Evolutionary conservation across 2,113 vertebrate genomes (phyloP).

Genomic region (Anas platyrhynchos): DNA sequence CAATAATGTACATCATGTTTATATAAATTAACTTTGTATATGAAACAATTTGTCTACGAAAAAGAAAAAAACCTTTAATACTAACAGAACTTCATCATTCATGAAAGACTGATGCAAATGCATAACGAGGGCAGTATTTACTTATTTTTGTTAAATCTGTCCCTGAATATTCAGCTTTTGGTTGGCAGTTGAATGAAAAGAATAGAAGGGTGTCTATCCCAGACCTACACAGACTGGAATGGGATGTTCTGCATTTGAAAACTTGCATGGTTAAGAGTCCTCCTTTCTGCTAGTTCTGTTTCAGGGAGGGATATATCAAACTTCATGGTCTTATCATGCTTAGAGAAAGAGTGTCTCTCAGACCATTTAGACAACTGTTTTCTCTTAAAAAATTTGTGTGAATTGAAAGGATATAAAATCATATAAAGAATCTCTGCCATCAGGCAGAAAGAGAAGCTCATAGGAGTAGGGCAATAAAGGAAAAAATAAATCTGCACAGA

Average conservation of each 20-base stretch:
- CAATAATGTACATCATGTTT: background rate
- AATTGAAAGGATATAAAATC: background rate
- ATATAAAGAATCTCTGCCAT: background rate
- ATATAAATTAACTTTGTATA: background rate
- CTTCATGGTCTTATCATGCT: background rate
- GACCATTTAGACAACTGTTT: background rate
- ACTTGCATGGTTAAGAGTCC: background rate
- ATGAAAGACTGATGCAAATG: background rate
- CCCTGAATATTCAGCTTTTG: background rate
- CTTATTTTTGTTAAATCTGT: background rate
- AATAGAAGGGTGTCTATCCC: background rate
- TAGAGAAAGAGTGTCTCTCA: background rate
- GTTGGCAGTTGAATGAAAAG: background rate
- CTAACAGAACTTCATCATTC: background rate
- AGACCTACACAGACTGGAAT: background rate
- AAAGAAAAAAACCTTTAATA: background rate
- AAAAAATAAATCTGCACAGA: background rate
- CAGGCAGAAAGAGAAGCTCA: background rate
- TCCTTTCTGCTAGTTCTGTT: background rate
- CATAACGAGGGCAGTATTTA: background rate
- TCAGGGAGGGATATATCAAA: background rate
- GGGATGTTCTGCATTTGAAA: background rate
- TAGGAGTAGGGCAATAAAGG: background rate
- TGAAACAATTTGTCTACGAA: background rate
- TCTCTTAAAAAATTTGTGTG: background rate